Base-by-base conservation (phyloP, 2,888 invertebrate genomes). In the Pherbina coryleti region DNA sequence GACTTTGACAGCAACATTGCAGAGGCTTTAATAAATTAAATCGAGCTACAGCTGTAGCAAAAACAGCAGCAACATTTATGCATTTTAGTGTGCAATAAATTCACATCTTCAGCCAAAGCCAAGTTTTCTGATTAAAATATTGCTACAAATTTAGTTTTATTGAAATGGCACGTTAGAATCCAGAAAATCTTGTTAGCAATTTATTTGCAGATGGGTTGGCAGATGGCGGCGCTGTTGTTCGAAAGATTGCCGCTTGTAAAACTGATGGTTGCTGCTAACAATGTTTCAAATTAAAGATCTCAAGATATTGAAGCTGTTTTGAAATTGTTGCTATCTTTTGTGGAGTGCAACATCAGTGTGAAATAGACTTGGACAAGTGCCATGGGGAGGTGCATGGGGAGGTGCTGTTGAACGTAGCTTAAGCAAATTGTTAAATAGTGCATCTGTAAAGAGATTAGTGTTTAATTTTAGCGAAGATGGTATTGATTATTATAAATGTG, bases 111-210 rank as follows among this genome's bases (percentile, higher is more conserved):
- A 28, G 64, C 64, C 14, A 5, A 17, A 66, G 64, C n/a, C 31
- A 28, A 34, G 31, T 37, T 9, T 19, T 67, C 3, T 71, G 71
- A 53, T 51, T 28, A 53, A 70, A 70, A 53, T 51, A 53, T 71
- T 55, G 22, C 71, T n/a, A 57, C n/a, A n/a, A 55, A 71, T 55
- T 14, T 31, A 34, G 19, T 17, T 57, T 70, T 57, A 71, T 37
- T 53, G 71, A 19, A 57, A 71, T 11, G 37, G 31, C 34, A 57
- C 31, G 2, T 19, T 9, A 53, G 31, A 57, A 57, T 28, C 71
- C n/a, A 57, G 57, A 71, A 71, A 57, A 71, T 71, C 71, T 57
- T 57, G 71, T 57, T 49, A 14, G n/a, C 44, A 49, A 49, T 49
- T 67, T 67, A 67, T 67, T 67, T 44, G 22, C 49, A 19, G 49